A percentile compares a stretch with the other conserved stretches of the same genome.
phyloP scores from a whole-genome alignment of 2,888 invertebrate species.

The Gasteruption jaculator region DNA sequence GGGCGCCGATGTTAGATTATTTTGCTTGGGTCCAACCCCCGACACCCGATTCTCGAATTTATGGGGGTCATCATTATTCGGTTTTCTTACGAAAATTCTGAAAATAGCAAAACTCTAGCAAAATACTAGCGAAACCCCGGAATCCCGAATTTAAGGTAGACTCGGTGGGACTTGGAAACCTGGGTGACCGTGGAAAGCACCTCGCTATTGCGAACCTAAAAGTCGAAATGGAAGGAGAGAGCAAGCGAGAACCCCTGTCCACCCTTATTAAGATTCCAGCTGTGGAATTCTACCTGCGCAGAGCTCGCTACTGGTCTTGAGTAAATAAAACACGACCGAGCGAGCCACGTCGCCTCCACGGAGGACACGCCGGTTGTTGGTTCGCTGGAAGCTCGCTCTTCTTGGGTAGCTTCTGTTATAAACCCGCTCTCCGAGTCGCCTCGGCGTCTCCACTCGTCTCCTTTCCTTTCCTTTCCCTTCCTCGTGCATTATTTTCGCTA shows the following conservation, averaged over 20 bases:
- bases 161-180: too few relatives aligned
- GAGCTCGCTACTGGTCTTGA: constrained; percentile 50
- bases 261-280: constrained; percentile 52
- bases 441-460: constrained; percentile 25
- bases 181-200: too few relatives aligned
- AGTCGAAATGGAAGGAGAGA: constrained; percentile 15
- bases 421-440: constrained; percentile 21
- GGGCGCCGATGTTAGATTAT: too few relatives aligned
- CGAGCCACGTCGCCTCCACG: constrained; percentile 39
- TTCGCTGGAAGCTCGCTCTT: background rate
- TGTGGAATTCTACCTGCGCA: constrained; percentile 51
- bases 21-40: too few relatives aligned
- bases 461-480: constrained; percentile 17
- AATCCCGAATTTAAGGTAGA: too few relatives aligned
- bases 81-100: too few relatives aligned
- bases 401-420: too few relatives aligned
- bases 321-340: constrained; percentile 50
- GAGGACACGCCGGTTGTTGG: constrained; percentile 20
- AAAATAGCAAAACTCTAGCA: too few relatives aligned
- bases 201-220: constrained; percentile 8
- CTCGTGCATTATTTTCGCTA: constrained; percentile 41
- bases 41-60: too few relatives aligned
- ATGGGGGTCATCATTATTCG: too few relatives aligned
- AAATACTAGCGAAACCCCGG: too few relatives aligned
- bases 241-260: constrained; percentile 45